Conservation (phyloP, 2,888 invertebrate genomes). For the Opisthograptis luteolata region DNA sequence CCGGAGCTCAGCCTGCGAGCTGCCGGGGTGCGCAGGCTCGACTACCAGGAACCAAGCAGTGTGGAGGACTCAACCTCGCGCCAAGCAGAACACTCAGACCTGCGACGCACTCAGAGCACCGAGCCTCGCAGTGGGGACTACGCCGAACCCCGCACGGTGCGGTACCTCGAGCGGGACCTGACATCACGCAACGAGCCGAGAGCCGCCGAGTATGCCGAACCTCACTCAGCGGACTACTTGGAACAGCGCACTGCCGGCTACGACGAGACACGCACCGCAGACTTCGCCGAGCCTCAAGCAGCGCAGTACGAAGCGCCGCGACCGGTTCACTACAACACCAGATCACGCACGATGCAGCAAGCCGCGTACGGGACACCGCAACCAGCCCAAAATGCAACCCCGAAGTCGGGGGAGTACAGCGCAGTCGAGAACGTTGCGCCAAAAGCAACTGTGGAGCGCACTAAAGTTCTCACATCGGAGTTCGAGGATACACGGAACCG, state of each 20-base stretch:
- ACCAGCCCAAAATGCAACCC: no score
- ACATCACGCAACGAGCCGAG: slow-evolving; percentile 1
- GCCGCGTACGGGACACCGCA: no score
- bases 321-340: no score
- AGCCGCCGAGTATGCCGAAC: slow-evolving; percentile 12
- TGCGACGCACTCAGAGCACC: background rate
- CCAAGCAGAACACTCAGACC: slow-evolving; percentile 4
- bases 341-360: no score
- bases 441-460: slow-evolving; percentile 1
- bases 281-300: slow-evolving; percentile 1
- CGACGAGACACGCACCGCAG: background rate
- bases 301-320: background rate
- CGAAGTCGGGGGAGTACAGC: no score
- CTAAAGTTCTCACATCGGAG: background rate
- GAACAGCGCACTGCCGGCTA: slow-evolving; percentile 1
- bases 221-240: background rate
- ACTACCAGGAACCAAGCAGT: background rate
- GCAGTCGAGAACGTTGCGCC: background rate
- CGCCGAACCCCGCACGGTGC: slow-evolving; percentile 18
- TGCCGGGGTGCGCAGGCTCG: background rate
- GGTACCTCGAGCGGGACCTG: slow-evolving; percentile 16
- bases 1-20: background rate
- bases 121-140: slow-evolving; percentile 16
- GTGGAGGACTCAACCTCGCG: background rate
- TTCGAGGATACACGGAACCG: slow-evolving; percentile 21